phyloP scores from a whole-genome alignment of 2,888 invertebrate species.

The Coelinius sp. region DNA sequence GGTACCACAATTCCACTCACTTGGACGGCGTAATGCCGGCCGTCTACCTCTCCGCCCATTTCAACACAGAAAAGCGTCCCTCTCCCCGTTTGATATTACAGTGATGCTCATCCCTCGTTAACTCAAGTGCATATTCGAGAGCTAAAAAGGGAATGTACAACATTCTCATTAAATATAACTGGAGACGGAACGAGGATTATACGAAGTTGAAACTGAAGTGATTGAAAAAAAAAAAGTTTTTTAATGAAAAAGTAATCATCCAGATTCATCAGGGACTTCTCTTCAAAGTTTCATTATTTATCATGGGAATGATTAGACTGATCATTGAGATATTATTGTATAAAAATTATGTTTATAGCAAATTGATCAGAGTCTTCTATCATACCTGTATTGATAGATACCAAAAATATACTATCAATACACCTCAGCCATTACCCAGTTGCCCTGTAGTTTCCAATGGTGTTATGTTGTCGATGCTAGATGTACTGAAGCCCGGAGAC shows the following conservation, averaged over 20 bases:
- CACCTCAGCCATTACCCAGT: constrained; percentile 15
- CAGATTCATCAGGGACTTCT: not conserved
- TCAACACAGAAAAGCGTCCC: not conserved
- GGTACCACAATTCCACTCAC: constrained; percentile 21
- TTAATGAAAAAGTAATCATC: not conserved
- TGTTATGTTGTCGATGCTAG: constrained; percentile 12
- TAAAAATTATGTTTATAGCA: too few relatives aligned
- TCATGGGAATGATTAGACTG: too few relatives aligned
- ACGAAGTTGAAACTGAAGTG: not conserved
- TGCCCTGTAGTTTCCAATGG: not conserved
- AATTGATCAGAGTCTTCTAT: not conserved
- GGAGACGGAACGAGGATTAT: not conserved
- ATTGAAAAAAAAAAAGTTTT: not conserved
- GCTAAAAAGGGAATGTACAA: constrained; percentile 2
- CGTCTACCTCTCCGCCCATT: constrained; percentile 22
- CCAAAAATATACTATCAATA: not conserved
- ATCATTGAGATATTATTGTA: too few relatives aligned
- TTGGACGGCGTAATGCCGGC: constrained; percentile 26
- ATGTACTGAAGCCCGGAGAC: constrained; percentile 11
- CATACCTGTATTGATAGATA: not conserved
- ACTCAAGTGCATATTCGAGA: constrained; percentile 9
- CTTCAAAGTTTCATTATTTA: not conserved
- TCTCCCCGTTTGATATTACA: constrained; percentile 10
- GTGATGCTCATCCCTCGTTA: constrained; percentile 20
- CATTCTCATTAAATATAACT: constrained; percentile 3